Base-by-base conservation (phyloP, 2,113 vertebrate species). In the Paraplagusia blochii region DNA sequence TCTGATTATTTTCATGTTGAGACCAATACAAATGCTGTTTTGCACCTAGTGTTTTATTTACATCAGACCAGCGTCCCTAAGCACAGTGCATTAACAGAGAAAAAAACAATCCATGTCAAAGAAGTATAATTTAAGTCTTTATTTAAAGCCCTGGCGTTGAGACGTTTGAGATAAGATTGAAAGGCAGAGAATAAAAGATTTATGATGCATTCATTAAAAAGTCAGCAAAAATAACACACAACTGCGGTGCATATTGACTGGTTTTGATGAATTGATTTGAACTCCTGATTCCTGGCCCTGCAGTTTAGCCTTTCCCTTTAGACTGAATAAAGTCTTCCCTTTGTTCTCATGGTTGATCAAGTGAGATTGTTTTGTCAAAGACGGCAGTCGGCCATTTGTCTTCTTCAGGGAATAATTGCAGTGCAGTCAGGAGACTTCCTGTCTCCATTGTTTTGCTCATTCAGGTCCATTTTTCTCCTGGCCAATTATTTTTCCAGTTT, bases 351-450 rank as follows among this genome's bases (percentile, higher is more conserved):
- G n/a, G 48, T 43, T 61, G 44, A 64, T 79, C 56, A 69, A 38
- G 18, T 58, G 44, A 22, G 59, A 74, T 71, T 47, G 52, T 63
- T 57, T 66, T 76, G 53, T 65, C 57, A 52, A 40, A 59, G 53
- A 44, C 36, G 22, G 11, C 13, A 11, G 44, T 53, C 16, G 22
- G 1, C 40, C 49, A 74, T 83, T 81, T 68, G 44, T 85, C 85
- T 83, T 72, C 46, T 75, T 84, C 49, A 48, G 17, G 56, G 18
- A 68, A 63, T 63, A 74, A 54, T 73, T 45, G 44, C 42, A 51
- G 11, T 66, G n/a, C 7, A 22, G 33, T 33, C 42, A 58, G 6
- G 18, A 8, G 33, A 22, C 19, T 53, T 67, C 43, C 47, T 54
- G 39, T 53, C 52, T 52, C 47, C 44, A 48, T 71, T 71, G 55